phyloP scores from a whole-genome alignment of 2,888 invertebrate species.

The Ophion slaviceki region DNA sequence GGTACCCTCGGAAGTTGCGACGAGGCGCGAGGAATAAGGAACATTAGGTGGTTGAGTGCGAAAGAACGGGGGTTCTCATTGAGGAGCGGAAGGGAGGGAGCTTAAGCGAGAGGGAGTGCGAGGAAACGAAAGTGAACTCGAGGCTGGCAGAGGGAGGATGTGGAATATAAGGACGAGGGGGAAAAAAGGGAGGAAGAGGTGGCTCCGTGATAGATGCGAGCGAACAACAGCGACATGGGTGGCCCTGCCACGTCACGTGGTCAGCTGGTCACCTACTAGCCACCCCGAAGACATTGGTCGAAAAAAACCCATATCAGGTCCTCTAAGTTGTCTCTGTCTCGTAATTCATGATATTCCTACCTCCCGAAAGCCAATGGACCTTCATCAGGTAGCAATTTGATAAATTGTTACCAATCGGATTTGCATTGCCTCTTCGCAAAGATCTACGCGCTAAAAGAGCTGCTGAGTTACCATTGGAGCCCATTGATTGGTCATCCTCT shows the following conservation, averaged over 20 bases:
- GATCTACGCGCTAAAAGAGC: not conserved
- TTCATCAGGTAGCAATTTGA: not conserved
- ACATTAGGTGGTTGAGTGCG: slow-evolving; percentile 55
- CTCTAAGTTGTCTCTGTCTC: slow-evolving; percentile 12
- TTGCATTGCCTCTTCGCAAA: not conserved
- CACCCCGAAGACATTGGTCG: slow-evolving; percentile 81
- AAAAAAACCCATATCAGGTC: slow-evolving; percentile 53
- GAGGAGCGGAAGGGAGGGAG: slow-evolving; percentile 63
- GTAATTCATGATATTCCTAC: not conserved
- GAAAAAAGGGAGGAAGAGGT: slow-evolving; percentile 74
- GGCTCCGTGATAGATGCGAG: slow-evolving; percentile 83
- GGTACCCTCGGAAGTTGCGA: slow-evolving; percentile 13
- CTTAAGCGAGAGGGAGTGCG: slow-evolving; percentile 76
- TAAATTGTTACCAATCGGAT: not conserved
- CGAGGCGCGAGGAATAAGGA: slow-evolving; percentile 31
- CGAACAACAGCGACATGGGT: slow-evolving; percentile 82
- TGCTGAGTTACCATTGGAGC: too few relatives aligned
- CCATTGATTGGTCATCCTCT: too few relatives aligned
- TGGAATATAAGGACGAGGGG: slow-evolving; percentile 63
- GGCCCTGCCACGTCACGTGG: slow-evolving; percentile 81
- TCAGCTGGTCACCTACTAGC: slow-evolving; percentile 77
- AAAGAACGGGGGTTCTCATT: slow-evolving; percentile 76
- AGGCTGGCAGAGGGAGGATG: slow-evolving; percentile 71
- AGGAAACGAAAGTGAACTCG: slow-evolving; percentile 71
- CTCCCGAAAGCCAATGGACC: not conserved